Conservation (phyloP, 1,140 invertebrate species). For the Drosophila teissieri region DNA sequence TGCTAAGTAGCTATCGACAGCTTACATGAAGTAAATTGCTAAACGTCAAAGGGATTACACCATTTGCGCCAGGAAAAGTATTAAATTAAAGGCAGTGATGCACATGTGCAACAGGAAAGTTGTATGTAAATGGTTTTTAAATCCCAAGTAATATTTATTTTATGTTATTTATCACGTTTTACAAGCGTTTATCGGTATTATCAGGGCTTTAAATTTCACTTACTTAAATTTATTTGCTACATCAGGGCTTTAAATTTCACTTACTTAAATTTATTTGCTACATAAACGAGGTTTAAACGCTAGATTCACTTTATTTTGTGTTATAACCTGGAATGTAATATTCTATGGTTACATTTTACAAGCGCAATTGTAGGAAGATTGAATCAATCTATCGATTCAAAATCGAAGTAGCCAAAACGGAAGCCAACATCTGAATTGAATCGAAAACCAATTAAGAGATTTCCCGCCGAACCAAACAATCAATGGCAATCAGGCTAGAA, state of each 20-base stretch:
- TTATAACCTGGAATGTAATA: too few relatives aligned
- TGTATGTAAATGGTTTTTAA: conserved; percentile 3
- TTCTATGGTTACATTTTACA: too few relatives aligned
- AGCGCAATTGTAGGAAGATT: not conserved
- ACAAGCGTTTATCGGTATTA: not conserved
- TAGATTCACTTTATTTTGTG: too few relatives aligned
- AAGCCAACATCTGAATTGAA: not conserved
- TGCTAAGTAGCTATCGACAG: conserved; percentile 8
- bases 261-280: not conserved
- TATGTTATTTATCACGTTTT: not conserved
- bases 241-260: not conserved
- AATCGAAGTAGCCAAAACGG: not conserved
- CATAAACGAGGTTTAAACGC: too few relatives aligned
- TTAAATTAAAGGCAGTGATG: not conserved
- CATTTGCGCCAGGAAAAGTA: conserved; percentile 1
- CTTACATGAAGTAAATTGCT: conserved; percentile 10
- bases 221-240: not conserved
- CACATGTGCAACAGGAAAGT: conserved; percentile 1
- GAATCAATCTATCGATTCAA: not conserved
- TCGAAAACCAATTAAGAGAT: conserved; percentile 45
- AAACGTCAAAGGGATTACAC: conserved; percentile 10
- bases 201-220: not conserved
- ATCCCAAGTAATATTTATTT: not conserved
- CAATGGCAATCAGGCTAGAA: conserved; percentile 39
- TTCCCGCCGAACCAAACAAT: conserved; percentile 44